Base-by-base conservation (phyloP, 2,888 invertebrate genomes). In the Melangyna quadrimaculata region DNA sequence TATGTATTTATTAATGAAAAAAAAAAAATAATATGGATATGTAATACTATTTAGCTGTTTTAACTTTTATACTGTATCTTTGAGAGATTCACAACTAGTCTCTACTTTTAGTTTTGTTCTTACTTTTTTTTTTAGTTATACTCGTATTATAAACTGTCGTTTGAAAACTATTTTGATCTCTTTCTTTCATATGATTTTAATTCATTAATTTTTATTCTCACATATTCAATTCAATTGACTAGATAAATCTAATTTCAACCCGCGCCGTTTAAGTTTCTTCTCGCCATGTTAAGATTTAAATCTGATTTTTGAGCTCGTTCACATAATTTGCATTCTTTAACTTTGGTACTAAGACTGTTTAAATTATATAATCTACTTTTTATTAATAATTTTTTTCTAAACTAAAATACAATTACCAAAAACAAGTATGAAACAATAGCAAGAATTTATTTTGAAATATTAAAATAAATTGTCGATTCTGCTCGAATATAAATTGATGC, bases 191-290 rank as follows among this genome's bases (percentile, higher is more conserved):
- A 37, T 48, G 53, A 70, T 79, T 84, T 69, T 55, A 27, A 29
- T 53, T 53, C 29, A 14, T 24, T 63, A 61, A 55, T 79, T 71
- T 82, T 32, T 69, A 61, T 77, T 78, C 65, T 87, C 83, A 79
- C 75, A 79, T 74, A 29, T 87, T 80, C 88, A 88, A 88, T 87
- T 88, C 89, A 89, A 89, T 89, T 89, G 89, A 89, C 88, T 89
- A 89, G 89, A 88, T 89, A 89, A 51, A 89, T 88, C 89, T 89
- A 89, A 88, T 88, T 88, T 69, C 63, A 77, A 73, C 72, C 37
- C 69, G 53, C 22, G 32, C 19, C 14, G 35, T 22, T 19, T 17
- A 35, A 19, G 65, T 72, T 73, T 73, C 35, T 27, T 45, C 29
- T 55, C 71, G 53, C 32, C 51, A 67, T 22, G 51, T 71, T 72